Evolutionary conservation across 2,888 invertebrate species (phyloP), one percentile per base, ranked within the genome.

Genomic region (Ichneumoninae sp.): DNA sequence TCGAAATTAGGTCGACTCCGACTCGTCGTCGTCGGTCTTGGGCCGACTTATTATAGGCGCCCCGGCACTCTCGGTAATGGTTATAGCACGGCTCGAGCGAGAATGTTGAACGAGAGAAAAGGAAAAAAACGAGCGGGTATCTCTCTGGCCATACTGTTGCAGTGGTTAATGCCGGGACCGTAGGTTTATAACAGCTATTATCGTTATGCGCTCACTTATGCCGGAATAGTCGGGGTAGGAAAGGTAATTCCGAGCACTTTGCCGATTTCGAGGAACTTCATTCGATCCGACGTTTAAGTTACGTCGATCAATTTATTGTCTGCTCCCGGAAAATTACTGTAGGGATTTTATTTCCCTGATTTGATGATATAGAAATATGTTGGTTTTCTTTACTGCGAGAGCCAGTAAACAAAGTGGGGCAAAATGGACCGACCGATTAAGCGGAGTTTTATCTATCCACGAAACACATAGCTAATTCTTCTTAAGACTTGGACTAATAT

Each of bases 41-140:
- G 71, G 30, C 71, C 52, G 71, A 76, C 77, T 82, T 82, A 82
- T 82, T 77, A 71, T 71, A 76, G 76, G 77, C 77, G 76, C 57
- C 44, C 75, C 82, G 44, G 76, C 71, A 76, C 81, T 81, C 70
- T 70, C 70, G 52, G 71, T 66, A 82, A 82, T 82, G 71, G 54
- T 71, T 54, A 71, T 66, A 47, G 65, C 65, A 76, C 63, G 52
- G 47, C 52, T 33, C 65, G 50, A 36, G 50, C 36, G 44, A 8
- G n/a, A 54, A 54, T 54, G 65, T 36, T 22, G 19, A 52, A 73
- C 19, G 40, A 40, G 36, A 63, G 40, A 66, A 22, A 76, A 36
- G 22, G 40, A 60, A 71, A 71, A 50, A 65, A 71, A 52, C 65
- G 40, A 79, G 63, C 26, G 40, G 22, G 10, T 33, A 65, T 79